Base-by-base conservation (phyloP, 2,113 vertebrate genomes). In the Caranx melampygus region DNA sequence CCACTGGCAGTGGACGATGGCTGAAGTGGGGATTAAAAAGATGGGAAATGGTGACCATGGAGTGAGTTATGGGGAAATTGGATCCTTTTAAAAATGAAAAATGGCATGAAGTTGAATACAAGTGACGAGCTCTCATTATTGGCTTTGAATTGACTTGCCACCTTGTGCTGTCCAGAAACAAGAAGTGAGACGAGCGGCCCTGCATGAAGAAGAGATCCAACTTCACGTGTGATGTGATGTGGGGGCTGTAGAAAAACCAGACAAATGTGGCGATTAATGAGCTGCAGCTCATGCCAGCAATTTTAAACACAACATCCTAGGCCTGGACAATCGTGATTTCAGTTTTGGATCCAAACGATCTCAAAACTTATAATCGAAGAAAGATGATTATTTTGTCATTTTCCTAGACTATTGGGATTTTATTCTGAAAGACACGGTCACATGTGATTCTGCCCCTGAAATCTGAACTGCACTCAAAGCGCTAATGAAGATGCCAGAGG, bases 211-310 rank as follows among this genome's bases (percentile, higher is more conserved):
- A 62, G n/a, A 33, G 59, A 51, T 64, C 13, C 3, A 7, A 42
- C 66, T 81, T 83, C 59, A 84, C 61, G 75, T 84, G 57, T 20
- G 8, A 40, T 84, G 57, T 20, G 8, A 40, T 65, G 75, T 60
- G 59, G 15, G 68, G 60, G 82, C 33, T 44, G 44, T 18, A 57
- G 71, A 77, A 66, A 66, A 75, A 74, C 47, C 73, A 40, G 16
- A 33, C 59, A 70, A 51, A 45, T 66, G 76, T 62, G 71, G 72
- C 78, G 86, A 88, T 87, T 79, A 89, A 85, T 76, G 79, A 85
- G 70, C 58, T 35, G 8, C 54, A 37, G 52, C 49, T 76, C 34
- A 21, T 60, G 79, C 86, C 84, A 81, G 63, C 62, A 60, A 58
- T 79, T 84, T 84, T 67, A 62, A 73, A 71, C 57, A 16, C 72